A percentile compares a stretch with the other conserved stretches of the same genome.
phyloP scores from a whole-genome alignment of 2,797 vertebrate species.

The Mastacembelus armatus region DNA sequence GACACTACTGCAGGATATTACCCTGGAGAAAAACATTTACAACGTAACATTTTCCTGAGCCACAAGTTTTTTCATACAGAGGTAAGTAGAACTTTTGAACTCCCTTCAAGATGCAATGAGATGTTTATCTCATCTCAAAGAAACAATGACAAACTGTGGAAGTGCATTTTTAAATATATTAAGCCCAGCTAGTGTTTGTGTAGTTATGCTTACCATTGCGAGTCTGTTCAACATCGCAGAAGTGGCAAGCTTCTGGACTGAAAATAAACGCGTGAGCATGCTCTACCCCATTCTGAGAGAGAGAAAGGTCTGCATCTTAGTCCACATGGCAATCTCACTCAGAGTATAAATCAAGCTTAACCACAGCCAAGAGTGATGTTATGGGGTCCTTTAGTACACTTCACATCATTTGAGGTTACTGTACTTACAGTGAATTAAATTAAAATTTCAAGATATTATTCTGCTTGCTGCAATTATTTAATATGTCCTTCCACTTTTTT shows the following conservation, averaged over 20 bases:
- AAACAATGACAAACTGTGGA: not conserved
- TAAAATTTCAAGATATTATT: too few relatives aligned
- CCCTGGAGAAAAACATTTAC: too few relatives aligned
- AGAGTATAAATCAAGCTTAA: not conserved
- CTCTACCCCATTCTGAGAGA: conserved; percentile 86
- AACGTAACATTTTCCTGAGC: too few relatives aligned
- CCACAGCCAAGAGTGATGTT: too few relatives aligned
- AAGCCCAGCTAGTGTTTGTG: not conserved
- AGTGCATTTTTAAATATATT: not conserved
- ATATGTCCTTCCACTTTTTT: too few relatives aligned
- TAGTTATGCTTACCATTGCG: conserved; percentile 82
- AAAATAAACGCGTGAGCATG: conserved; percentile 92
- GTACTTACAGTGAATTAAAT: too few relatives aligned
- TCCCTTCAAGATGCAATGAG: not conserved
- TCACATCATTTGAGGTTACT: too few relatives aligned
- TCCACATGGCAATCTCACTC: not conserved
- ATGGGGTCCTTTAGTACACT: too few relatives aligned
- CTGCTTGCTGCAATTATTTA: too few relatives aligned
- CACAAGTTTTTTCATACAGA: not conserved
- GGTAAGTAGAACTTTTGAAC: not conserved
- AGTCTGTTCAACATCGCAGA: conserved; percentile 92
- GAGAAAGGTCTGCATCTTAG: not conserved
- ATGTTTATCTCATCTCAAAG: not conserved
- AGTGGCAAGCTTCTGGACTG: conserved; percentile 87
- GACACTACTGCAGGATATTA: too few relatives aligned